phyloP scores from a whole-genome alignment of 1,140 invertebrate genomes.

The Anastatus disparis region DNA sequence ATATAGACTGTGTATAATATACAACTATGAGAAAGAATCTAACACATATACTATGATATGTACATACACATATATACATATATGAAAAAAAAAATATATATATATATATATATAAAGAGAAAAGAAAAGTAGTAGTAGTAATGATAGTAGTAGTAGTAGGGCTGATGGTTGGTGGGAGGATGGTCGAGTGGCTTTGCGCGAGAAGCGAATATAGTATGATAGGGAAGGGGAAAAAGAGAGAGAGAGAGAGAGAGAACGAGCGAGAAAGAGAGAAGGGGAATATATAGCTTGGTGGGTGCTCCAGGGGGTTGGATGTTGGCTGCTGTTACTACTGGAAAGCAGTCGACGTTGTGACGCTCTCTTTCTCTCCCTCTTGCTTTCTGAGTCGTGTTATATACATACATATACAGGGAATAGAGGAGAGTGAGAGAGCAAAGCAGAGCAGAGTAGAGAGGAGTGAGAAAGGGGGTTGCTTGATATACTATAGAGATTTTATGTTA shows the following conservation, averaged over 20 bases:
- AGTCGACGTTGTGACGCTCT: not conserved
- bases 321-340: conserved; percentile 18
- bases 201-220: too few species aligned
- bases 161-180: conserved; percentile 30
- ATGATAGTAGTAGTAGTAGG: not conserved
- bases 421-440: too few species aligned
- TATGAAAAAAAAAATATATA: too few species aligned
- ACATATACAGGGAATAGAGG: too few species aligned
- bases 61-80: too few species aligned
- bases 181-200: conserved; percentile 20
- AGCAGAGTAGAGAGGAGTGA: too few species aligned
- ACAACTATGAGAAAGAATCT: too few species aligned
- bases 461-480: too few species aligned
- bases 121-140: not conserved
- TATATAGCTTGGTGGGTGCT: too few species aligned
- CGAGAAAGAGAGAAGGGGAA: not conserved
- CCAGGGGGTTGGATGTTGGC: conserved; percentile 51
- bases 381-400: too few species aligned
- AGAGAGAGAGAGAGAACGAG: conserved; percentile 24
- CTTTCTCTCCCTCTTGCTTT: not conserved
- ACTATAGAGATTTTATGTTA: conserved; percentile 19
- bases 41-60: too few species aligned
- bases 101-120: not conserved
- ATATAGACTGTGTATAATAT: too few species aligned
- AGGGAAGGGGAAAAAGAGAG: conserved; percentile 33